A percentile compares a stretch with the other conserved stretches of the same genome.
phyloP scores from a whole-genome alignment of 1,140 invertebrate genomes.

The Calephelis nemesis region DNA sequence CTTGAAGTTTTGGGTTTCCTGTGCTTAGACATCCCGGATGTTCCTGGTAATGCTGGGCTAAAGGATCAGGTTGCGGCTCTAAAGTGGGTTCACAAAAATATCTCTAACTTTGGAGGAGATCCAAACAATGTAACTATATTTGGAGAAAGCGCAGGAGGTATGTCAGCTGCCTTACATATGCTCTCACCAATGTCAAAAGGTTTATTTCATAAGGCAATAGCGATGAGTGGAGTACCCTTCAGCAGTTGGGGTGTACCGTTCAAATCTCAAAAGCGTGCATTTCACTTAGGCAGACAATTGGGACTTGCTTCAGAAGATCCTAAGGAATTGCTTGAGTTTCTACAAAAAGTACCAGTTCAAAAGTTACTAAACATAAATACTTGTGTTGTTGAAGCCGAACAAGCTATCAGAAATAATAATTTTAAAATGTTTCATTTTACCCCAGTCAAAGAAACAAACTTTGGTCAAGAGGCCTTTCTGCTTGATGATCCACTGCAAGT shows the following conservation, averaged over 20 bases:
- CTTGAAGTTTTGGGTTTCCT: no score
- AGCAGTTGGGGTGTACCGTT: constrained; percentile 18
- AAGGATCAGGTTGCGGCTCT: constrained; percentile 82
- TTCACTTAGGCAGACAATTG: constrained; percentile 42
- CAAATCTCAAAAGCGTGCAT: constrained; percentile 8
- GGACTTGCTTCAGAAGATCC: constrained; percentile 45
- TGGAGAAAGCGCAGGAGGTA: constrained; percentile 80
- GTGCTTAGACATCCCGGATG: constrained; percentile 63
- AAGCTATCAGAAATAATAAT: constrained; percentile 30
- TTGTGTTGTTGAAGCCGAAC: constrained; percentile 41
- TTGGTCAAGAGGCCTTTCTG: constrained; percentile 60
- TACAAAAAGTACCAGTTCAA: constrained; percentile 63
- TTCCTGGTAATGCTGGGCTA: constrained; percentile 84
- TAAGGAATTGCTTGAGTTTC: constrained; percentile 62
- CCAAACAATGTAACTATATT: constrained; percentile 44
- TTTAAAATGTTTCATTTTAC: constrained; percentile 49
- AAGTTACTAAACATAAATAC: constrained; percentile 54
- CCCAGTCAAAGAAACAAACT: constrained; percentile 67
- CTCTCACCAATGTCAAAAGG: constrained; percentile 33
- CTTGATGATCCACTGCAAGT: constrained; percentile 44
- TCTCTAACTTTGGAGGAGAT: constrained; percentile 43
- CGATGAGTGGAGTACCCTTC: constrained; percentile 25
- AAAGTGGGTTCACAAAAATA: constrained; percentile 69
- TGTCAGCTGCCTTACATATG: constrained; percentile 63
- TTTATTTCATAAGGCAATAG: constrained; percentile 45